These are phyloP conservation scores for Triplophysa siluroides DNA, from an alignment of 2,113 vertebrate species.

Conservation along the genomic window DNA sequence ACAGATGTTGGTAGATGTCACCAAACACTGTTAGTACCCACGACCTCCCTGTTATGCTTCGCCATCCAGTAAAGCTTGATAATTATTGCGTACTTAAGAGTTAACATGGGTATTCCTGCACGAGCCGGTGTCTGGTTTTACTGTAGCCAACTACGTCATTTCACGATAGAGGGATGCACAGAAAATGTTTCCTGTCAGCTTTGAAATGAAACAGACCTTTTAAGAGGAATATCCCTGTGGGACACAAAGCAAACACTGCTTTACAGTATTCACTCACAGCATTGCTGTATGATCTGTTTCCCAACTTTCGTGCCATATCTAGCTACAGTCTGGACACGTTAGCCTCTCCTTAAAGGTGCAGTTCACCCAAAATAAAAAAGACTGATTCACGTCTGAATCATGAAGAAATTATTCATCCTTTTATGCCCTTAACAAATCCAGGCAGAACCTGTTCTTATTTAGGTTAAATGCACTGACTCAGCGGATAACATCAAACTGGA, in stretches of 20 bases:
- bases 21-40: neutral
- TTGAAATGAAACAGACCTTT: slow-evolving; percentile 52
- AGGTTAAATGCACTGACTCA: too few species aligned
- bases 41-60: neutral
- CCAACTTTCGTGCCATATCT: neutral
- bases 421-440: too few species aligned
- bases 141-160: slow-evolving; percentile 60
- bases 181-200: slow-evolving; percentile 57
- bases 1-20: neutral
- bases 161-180: slow-evolving; percentile 41
- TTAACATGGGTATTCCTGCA: slow-evolving; percentile 34
- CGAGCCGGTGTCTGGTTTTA: slow-evolving; percentile 39
- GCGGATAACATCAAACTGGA: too few species aligned
- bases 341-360: slow-evolving; percentile 47
- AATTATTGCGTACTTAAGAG: neutral
- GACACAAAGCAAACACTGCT: slow-evolving; percentile 19
- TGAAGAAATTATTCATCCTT: too few species aligned
- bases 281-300: slow-evolving; percentile 6
- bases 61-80: neutral
- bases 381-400: too few species aligned
- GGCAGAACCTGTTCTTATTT: neutral
- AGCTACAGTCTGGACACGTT: neutral
- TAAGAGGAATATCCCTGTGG: slow-evolving; percentile 52
- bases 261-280: slow-evolving; percentile 13
- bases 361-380: neutral